Base-by-base conservation (phyloP, 2,797 vertebrate genomes). In the Danionella dracula region DNA sequence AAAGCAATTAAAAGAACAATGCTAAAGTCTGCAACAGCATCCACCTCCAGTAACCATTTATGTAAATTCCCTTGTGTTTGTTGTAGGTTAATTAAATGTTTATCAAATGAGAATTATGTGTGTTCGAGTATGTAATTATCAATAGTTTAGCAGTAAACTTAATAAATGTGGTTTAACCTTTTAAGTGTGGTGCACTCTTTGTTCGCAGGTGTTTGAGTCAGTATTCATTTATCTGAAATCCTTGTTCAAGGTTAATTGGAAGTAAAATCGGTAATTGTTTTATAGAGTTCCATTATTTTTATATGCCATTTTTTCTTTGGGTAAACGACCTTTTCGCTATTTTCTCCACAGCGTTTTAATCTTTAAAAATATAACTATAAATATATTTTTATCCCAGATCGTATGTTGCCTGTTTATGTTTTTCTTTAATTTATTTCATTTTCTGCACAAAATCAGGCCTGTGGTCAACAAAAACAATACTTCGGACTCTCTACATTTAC, bases 121-220 rank as follows among this genome's bases (percentile, higher is more conserved):
- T 89, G 80, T 86, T 88, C 85, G 81, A 86, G 87, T 86, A 87
- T 86, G 85, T 86, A 87, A 88, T 88, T 85, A 89, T 83, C 82
- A 65, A 65, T 65, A 68, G 41, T 68, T 64, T 75, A 50, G 57
- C 48, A 45, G 29, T 55, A 64, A 75, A 68, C 63, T 75, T 59
- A 68, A 65, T 65, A 68, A 68, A 64, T 69, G 49, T 74, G 53
- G 64, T 65, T 71, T 68, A 68, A 44, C 68, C 68, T 71, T 75
- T 46, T 34, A 31, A 56, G 64, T 21, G 38, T 61, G 38, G 31
- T 54, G 64, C 59, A 71, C 64, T 59, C 64, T 57, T 73, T 51
- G 51, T 62, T 68, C 38, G 32, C 65, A 71, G 59, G 69, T 75
- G 68, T 56, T 64, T 42, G 68, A 76, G 64, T 68, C 74, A 60